Conservation (phyloP, 2,888 invertebrate species). For the Eilema sororculum region DNA sequence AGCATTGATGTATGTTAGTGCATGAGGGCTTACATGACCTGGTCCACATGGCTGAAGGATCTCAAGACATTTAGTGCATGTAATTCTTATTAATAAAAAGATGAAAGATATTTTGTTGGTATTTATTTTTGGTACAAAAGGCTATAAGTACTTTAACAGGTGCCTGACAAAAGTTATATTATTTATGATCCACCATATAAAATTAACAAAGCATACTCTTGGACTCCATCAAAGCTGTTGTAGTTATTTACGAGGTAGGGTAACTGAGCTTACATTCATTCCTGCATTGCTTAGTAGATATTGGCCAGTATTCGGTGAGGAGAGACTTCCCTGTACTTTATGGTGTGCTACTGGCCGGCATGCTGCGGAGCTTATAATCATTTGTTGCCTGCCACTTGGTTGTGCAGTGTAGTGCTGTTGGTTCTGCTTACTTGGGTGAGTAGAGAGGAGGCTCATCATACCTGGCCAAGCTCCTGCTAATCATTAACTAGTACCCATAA, state of each 20-base stretch:
- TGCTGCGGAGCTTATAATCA: not conserved
- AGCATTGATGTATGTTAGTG: conserved; percentile 7
- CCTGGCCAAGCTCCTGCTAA: too few species aligned
- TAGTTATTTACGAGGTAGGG: not conserved
- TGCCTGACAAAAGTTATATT: not conserved
- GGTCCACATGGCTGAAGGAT: not conserved
- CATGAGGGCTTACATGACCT: conserved; percentile 7
- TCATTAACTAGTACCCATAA: too few species aligned
- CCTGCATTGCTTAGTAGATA: conserved; percentile 1
- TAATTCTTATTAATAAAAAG: conserved; percentile 14
- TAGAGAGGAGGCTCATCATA: not conserved
- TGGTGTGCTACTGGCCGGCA: not conserved
- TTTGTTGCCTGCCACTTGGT: not conserved
- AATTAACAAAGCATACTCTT: not conserved
- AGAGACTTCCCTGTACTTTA: not conserved
- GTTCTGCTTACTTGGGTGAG: not conserved
- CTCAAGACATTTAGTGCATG: conserved; percentile 18
- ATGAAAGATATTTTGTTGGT: not conserved
- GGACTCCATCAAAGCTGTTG: not conserved
- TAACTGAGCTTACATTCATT: not conserved
- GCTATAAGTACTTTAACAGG: not conserved
- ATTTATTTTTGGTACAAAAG: conserved; percentile 11
- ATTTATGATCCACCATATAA: not conserved
- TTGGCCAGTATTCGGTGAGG: not conserved
- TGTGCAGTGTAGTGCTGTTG: not conserved